Evolutionary conservation across 2,888 invertebrate genomes (phyloP).

Genomic region (Cantharis flavilabris): DNA sequence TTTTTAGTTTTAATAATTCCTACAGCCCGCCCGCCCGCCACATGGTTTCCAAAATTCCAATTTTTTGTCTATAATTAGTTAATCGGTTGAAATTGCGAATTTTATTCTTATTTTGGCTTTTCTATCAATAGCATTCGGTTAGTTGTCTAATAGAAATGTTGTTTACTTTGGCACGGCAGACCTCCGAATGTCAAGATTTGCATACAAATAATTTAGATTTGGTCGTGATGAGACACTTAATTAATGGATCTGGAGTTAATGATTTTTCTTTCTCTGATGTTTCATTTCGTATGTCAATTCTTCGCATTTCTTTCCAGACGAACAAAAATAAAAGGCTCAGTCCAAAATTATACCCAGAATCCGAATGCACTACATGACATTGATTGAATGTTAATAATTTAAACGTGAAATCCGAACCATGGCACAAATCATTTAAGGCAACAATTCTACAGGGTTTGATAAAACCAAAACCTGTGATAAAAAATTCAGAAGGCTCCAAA

Average conservation of each 20-base stretch:
- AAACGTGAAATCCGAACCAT: too few relatives aligned
- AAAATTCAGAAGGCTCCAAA: too few relatives aligned
- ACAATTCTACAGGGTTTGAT: too few relatives aligned
- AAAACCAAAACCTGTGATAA: too few relatives aligned
- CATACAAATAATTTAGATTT: not conserved
- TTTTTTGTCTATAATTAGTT: not conserved
- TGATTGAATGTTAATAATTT: too few relatives aligned
- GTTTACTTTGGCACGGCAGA: not conserved
- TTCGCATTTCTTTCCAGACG: not conserved
- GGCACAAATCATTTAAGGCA: too few relatives aligned
- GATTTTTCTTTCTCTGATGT: not conserved
- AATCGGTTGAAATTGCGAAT: not conserved
- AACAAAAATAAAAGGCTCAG: not conserved
- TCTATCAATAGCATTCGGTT: not conserved
- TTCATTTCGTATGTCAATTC: not conserved
- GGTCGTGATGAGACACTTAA: not conserved
- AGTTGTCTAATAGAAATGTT: not conserved
- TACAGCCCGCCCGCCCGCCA: not conserved
- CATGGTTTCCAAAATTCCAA: not conserved
- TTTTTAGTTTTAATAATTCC: not conserved
- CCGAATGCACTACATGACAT: too few relatives aligned
- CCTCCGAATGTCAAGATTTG: not conserved
- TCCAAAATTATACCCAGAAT: not conserved
- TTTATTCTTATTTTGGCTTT: not conserved
- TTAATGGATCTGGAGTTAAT: not conserved